Evolutionary conservation across 2,888 invertebrate species (phyloP), one percentile per base, ranked within the genome.

Genomic region (Eupithecia exiguata): DNA sequence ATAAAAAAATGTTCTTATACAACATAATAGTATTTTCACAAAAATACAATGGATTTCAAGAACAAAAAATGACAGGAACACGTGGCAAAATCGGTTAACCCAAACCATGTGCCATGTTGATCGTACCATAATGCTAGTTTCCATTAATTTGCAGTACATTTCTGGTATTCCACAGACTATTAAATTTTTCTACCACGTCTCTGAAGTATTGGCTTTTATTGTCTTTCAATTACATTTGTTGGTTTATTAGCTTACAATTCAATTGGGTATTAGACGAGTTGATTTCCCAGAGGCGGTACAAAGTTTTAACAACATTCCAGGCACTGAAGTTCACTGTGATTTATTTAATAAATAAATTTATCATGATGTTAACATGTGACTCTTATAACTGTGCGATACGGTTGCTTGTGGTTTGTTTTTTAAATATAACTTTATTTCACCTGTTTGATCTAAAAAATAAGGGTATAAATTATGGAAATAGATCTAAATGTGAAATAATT

Each of bases 221-320:
- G 3, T 65, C 36, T 40, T 66, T 43, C 66, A 21, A 65, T 65
- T 65, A 35, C 79, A 79, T 75, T 70, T 74, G 77, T 70, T 77
- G 71, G 70, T 77, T 82, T 77, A 84, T 82, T 43, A 25, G 21
- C 14, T 65, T 38, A 21, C 66, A 66, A 65, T 38, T 53, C 71
- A 46, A 61, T 84, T 85, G 73, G 81, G 81, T 78, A 78, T 80
- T 78, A 81, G 74, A 77, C 77, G 71, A 68, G 74, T 77, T 83
- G 81, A 84, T 85, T 86, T 85, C 86, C 86, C 82, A 30, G 30
- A 81, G 80, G 83, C 70, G 77, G 68, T 43, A 73, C 73, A 79
- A 82, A 81, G 80, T 84, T 84, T 84, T 81, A 83, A 63, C 63
- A 18, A 36, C 18, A 18, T 63, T 63, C 18, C 30, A 36, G 18